Evolutionary conservation across 1,140 invertebrate genomes (phyloP).

Genomic region (Drosophila prosaltans): DNA sequence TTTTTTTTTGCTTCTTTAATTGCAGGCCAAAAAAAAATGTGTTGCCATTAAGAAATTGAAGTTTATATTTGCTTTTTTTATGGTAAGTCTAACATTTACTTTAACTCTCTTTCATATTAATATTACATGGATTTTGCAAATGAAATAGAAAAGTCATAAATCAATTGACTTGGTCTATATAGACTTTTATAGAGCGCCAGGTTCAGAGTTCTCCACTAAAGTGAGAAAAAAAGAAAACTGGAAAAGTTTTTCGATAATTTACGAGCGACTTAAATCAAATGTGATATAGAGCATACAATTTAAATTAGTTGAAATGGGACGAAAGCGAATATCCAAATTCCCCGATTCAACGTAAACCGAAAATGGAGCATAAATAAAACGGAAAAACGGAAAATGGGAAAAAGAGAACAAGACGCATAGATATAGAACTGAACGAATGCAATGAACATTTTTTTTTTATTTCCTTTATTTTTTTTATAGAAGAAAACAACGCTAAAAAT

Average conservation of each 20-base stretch:
- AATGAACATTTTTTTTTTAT: slow-evolving; percentile 49
- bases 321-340: slow-evolving; percentile 37
- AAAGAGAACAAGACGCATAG: slow-evolving; percentile 16
- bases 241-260: slow-evolving; percentile 52
- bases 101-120: not conserved
- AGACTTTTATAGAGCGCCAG: slow-evolving; percentile 36
- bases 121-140: not conserved
- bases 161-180: not conserved
- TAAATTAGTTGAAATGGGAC: slow-evolving; percentile 63
- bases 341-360: slow-evolving; percentile 29
- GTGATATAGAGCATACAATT: slow-evolving; percentile 68
- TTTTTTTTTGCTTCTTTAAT: not conserved
- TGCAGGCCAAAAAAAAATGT: slow-evolving; percentile 6
- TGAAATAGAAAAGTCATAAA: not conserved
- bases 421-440: slow-evolving; percentile 14
- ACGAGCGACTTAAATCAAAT: slow-evolving; percentile 44
- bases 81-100: slow-evolving; percentile 33
- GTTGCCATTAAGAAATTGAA: slow-evolving; percentile 6
- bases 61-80: slow-evolving; percentile 6
- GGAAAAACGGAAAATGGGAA: slow-evolving; percentile 28
- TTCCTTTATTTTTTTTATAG: slow-evolving; percentile 30
- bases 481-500: slow-evolving; percentile 61
- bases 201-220: slow-evolving; percentile 42
- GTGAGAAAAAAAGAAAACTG: not conserved
- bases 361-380: slow-evolving; percentile 36